phyloP scores from a whole-genome alignment of 2,113 vertebrate species.

The Otolemur garnettii region DNA sequence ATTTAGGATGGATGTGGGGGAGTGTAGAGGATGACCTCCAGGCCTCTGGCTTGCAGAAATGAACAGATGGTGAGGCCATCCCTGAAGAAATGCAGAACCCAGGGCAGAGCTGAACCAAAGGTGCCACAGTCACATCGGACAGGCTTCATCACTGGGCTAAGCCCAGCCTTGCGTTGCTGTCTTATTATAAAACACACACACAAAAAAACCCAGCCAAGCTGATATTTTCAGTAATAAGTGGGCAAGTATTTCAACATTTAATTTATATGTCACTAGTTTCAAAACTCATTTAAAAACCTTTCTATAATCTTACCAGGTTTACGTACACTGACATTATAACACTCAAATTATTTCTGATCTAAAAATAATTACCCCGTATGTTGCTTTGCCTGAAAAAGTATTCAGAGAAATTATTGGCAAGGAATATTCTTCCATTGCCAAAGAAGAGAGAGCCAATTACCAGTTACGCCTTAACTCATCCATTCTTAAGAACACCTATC shows the following conservation, averaged over 20 bases:
- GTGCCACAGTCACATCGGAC: neutral
- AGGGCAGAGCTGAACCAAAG: neutral
- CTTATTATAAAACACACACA: slow-evolving; percentile 27
- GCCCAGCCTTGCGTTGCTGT: neutral
- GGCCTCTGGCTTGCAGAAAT: neutral
- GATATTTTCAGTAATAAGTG: slow-evolving; percentile 81
- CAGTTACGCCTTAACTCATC: slow-evolving; percentile 66
- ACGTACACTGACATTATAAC: slow-evolving; percentile 81
- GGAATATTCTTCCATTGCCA: slow-evolving; percentile 65
- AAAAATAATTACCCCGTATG: slow-evolving; percentile 83
- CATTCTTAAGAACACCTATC: slow-evolving; percentile 61
- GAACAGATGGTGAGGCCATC: no score
- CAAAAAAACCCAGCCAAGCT: neutral
- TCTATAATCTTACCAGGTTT: slow-evolving; percentile 82
- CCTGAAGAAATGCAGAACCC: neutral
- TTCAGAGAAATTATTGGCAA: slow-evolving; percentile 81
- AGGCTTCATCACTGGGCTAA: neutral
- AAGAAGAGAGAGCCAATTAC: slow-evolving; percentile 75
- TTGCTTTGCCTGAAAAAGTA: slow-evolving; percentile 81
- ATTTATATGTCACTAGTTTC: slow-evolving; percentile 83
- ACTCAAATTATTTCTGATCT: slow-evolving; percentile 83
- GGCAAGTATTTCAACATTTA: slow-evolving; percentile 81
- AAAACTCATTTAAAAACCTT: slow-evolving; percentile 80
- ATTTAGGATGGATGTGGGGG: neutral
- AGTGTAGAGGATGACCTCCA: neutral